A percentile compares a stretch with the other conserved stretches of the same genome.
Evolutionary conservation across 2,113 vertebrate genomes (phyloP).

Genomic region (Bostrychus sinensis): DNA sequence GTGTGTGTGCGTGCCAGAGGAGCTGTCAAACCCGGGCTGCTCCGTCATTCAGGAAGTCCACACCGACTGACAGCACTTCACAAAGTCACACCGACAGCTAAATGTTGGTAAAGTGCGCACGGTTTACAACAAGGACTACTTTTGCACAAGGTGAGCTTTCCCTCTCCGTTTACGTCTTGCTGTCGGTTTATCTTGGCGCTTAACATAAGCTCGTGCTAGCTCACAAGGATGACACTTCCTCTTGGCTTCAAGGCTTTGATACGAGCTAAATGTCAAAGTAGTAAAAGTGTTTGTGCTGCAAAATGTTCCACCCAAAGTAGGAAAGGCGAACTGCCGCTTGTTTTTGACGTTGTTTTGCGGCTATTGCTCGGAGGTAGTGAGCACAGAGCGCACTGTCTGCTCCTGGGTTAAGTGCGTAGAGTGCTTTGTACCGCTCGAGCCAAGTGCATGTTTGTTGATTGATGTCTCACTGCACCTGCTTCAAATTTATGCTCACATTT

Average conservation of each 20-base stretch:
- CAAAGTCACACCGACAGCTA: slow-evolving; percentile 55
- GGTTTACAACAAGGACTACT: slow-evolving; percentile 8
- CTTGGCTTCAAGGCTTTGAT: slow-evolving; percentile 32
- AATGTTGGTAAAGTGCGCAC: slow-evolving; percentile 11
- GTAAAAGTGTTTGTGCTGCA: slow-evolving; percentile 6
- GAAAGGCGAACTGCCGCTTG: slow-evolving; percentile 10
- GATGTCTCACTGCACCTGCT: slow-evolving; percentile 47
- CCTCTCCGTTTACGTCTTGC: not conserved
- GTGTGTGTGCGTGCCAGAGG: slow-evolving; percentile 62
- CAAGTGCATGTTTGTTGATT: slow-evolving; percentile 26
- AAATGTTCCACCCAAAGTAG: slow-evolving; percentile 33
- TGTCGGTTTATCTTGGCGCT: slow-evolving; percentile 1
- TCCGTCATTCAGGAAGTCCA: slow-evolving; percentile 75
- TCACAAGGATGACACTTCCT: slow-evolving; percentile 63
- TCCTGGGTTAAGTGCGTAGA: slow-evolving; percentile 61
- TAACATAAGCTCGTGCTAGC: slow-evolving; percentile 28
- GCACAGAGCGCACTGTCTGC: slow-evolving; percentile 18
- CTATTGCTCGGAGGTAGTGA: slow-evolving; percentile 21
- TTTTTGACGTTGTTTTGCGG: slow-evolving; percentile 36
- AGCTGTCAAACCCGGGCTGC: slow-evolving; percentile 57
- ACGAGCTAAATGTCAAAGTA: slow-evolving; percentile 23
- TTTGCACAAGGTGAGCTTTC: slow-evolving; percentile 43
- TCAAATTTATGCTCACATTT: slow-evolving; percentile 16
- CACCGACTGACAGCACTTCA: slow-evolving; percentile 63
- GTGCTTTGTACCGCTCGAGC: slow-evolving; percentile 16